Evolutionary conservation across 2,888 invertebrate genomes (phyloP).

Genomic region (Axea sp.): DNA sequence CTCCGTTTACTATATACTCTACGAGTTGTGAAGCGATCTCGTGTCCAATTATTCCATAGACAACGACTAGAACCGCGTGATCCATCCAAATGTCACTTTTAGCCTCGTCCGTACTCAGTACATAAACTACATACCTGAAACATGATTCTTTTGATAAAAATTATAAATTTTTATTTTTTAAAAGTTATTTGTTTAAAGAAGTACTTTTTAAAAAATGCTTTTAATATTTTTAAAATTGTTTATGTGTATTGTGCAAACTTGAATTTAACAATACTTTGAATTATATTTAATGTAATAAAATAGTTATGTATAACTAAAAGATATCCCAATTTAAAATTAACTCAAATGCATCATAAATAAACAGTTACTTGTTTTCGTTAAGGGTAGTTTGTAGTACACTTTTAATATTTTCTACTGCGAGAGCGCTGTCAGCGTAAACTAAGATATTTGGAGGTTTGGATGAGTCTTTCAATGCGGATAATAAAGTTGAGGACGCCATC

Average conservation of each 20-base stretch:
- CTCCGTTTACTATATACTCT: constrained; percentile 87
- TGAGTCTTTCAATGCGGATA: constrained; percentile 77
- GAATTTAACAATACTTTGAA: too few relatives aligned
- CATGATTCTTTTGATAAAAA: background rate
- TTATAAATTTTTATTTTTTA: background rate
- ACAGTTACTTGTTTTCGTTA: constrained; percentile 85
- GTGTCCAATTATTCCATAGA: constrained; percentile 87
- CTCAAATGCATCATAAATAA: too few relatives aligned
- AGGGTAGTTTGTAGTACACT: constrained; percentile 85
- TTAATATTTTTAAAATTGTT: too few relatives aligned
- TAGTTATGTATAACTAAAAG: too few relatives aligned
- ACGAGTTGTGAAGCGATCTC: constrained; percentile 85
- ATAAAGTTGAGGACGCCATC: background rate
- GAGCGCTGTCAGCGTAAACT: constrained; percentile 89
- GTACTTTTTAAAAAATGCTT: too few relatives aligned
- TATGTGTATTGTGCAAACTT: too few relatives aligned
- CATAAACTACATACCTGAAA: constrained; percentile 79
- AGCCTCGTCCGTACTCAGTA: constrained; percentile 77
- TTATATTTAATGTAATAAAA: too few relatives aligned
- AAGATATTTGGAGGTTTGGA: constrained; percentile 89
- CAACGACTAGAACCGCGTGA: constrained; percentile 86
- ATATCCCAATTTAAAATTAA: too few relatives aligned
- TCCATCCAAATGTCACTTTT: constrained; percentile 82
- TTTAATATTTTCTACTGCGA: constrained; percentile 87
- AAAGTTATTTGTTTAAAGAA: too few relatives aligned